phyloP scores from a whole-genome alignment of 2,113 vertebrate genomes.

The Rhineura floridana region DNA sequence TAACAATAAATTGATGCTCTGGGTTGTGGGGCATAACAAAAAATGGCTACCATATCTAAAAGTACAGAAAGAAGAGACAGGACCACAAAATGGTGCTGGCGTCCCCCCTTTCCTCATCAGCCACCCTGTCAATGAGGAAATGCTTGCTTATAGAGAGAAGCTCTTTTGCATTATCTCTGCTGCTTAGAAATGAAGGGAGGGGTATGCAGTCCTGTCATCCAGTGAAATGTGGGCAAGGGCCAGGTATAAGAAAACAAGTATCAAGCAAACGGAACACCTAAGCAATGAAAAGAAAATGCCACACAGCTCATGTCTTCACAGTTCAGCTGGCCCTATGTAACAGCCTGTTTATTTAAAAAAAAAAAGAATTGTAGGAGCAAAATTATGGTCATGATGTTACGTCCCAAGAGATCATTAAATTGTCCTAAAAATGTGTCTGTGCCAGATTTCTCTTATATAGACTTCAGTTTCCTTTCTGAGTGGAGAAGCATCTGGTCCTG shows the following conservation, averaged over 20 bases:
- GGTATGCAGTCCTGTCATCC: too few relatives aligned
- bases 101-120: too few relatives aligned
- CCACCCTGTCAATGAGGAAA: too few relatives aligned
- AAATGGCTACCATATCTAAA: too few relatives aligned
- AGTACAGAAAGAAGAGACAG: too few relatives aligned
- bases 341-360: slow-evolving; percentile 10
- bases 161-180: too few relatives aligned
- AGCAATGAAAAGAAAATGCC: slow-evolving; percentile 45
- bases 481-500: slow-evolving; percentile 74
- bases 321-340: neutral
- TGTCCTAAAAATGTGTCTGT: slow-evolving; percentile 65
- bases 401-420: slow-evolving; percentile 70
- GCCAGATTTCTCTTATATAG: slow-evolving; percentile 68
- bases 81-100: too few relatives aligned
- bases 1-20: too few relatives aligned
- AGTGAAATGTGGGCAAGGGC: too few relatives aligned
- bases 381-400: slow-evolving; percentile 59
- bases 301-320: slow-evolving; percentile 26
- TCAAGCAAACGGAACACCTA: neutral
- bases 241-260: slow-evolving; percentile 29
- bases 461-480: slow-evolving; percentile 77
- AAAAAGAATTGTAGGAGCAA: slow-evolving; percentile 39
- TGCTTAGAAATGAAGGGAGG: too few relatives aligned
- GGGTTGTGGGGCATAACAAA: too few relatives aligned
- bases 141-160: too few relatives aligned